These are phyloP conservation scores for Rapana venosa DNA, from an alignment of 2,888 invertebrate genomes.

Conservation along the genomic window DNA sequence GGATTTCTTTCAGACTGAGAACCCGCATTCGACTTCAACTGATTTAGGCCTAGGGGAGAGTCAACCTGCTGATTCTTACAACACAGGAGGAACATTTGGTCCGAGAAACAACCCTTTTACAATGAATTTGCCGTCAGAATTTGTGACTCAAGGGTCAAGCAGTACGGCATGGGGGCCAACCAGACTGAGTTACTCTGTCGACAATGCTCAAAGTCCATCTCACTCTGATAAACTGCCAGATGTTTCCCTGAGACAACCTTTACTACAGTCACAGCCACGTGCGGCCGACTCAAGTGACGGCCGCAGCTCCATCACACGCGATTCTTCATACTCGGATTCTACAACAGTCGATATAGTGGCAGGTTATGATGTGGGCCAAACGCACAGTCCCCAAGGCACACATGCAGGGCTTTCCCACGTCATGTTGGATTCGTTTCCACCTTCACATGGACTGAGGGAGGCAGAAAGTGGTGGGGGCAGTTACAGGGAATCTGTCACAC, in stretches of 20 bases:
- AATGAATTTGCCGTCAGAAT: neutral
- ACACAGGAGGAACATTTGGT: neutral
- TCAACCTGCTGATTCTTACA: neutral
- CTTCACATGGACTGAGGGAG: neutral
- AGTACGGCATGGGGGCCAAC: neutral
- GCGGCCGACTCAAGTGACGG: neutral
- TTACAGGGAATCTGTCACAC: neutral
- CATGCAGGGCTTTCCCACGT: neutral
- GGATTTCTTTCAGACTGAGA: neutral
- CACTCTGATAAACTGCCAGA: neutral
- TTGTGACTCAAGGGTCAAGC: neutral
- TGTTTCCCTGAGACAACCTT: slow-evolving; percentile 6
- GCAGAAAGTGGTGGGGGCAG: neutral
- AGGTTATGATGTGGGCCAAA: neutral
- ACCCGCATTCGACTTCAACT: neutral
- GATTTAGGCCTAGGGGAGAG: neutral
- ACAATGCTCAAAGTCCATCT: neutral
- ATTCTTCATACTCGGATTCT: neutral
- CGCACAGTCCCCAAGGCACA: neutral
- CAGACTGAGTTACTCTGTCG: neutral
- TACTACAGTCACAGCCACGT: neutral
- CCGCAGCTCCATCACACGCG: neutral
- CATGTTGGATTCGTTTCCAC: slow-evolving; percentile 38
- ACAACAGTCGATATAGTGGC: neutral
- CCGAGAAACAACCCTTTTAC: neutral